Percentiles rank a stretch among this genome's conserved stretches.
Conservation (phyloP, 2,888 invertebrate species). For the Erebia ligea region DNA sequence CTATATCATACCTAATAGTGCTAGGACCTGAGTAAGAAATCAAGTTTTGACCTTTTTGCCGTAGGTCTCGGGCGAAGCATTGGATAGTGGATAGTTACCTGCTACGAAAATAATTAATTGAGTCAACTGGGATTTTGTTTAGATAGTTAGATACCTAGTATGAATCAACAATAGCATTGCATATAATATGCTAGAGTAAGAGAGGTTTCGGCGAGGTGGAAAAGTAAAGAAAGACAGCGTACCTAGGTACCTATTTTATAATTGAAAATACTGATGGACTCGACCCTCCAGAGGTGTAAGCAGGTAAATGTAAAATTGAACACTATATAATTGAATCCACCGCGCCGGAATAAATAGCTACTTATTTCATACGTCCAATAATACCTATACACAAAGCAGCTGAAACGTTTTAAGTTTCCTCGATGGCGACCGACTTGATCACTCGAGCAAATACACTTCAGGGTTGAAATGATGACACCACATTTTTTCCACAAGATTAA, state of each 20-base stretch:
- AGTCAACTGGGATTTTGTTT: neutral
- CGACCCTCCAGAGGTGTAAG: no score
- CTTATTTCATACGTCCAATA: neutral
- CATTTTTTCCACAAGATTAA: constrained; percentile 1
- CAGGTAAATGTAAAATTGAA: no score
- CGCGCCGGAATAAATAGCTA: no score
- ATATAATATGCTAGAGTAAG: no score
- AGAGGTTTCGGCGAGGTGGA: no score
- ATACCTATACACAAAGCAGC: neutral
- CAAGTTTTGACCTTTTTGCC: neutral
- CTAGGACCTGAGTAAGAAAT: neutral
- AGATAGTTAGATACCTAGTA: no score
- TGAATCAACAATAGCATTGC: no score
- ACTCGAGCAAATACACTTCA: constrained; percentile 21
- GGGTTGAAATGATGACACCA: constrained; percentile 20
- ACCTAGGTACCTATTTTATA: no score
- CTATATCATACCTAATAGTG: neutral
- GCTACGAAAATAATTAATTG: neutral
- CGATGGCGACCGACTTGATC: constrained; percentile 21
- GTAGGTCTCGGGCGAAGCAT: no score
- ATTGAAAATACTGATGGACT: no score
- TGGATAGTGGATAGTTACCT: neutral
- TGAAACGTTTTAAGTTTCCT: constrained; percentile 3
- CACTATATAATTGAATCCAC: no score
- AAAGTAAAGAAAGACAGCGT: no score